Conservation (phyloP, 2,797 vertebrate species). For the Leontocebus nigricollis region DNA sequence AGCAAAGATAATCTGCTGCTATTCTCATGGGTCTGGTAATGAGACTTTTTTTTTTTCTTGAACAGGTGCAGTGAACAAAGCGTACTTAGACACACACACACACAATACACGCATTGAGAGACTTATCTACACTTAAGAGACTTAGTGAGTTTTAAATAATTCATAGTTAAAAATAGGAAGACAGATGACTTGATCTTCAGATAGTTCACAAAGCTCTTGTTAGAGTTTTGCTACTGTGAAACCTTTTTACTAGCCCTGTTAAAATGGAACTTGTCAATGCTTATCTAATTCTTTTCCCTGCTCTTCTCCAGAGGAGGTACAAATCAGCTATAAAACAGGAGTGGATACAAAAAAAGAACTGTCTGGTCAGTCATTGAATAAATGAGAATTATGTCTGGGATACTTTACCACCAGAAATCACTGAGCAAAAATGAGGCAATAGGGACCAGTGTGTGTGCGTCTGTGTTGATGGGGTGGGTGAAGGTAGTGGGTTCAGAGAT, state of each 20-base stretch:
- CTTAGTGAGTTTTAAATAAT: constrained; percentile 33
- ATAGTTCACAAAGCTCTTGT: background rate
- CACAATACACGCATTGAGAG: background rate
- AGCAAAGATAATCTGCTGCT: background rate
- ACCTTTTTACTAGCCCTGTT: background rate
- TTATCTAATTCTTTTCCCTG: background rate
- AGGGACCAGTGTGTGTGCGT: background rate
- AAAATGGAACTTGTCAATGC: background rate
- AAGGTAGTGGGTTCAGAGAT: fast-evolving
- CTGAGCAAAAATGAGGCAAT: background rate
- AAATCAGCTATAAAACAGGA: background rate
- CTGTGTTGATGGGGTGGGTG: background rate
- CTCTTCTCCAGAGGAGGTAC: background rate
- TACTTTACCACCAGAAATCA: background rate
- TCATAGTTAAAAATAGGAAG: background rate
- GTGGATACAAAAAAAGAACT: background rate
- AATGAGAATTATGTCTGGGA: background rate
- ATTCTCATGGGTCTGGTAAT: background rate
- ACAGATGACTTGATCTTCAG: background rate
- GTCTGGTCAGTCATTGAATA: background rate
- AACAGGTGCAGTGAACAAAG: background rate
- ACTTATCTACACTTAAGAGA: background rate
- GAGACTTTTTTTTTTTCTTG: background rate
- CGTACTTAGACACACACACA: background rate
- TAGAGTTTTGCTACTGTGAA: background rate